Conservation (phyloP, 1,140 invertebrate species). For the Brachionus sp. region DNA sequence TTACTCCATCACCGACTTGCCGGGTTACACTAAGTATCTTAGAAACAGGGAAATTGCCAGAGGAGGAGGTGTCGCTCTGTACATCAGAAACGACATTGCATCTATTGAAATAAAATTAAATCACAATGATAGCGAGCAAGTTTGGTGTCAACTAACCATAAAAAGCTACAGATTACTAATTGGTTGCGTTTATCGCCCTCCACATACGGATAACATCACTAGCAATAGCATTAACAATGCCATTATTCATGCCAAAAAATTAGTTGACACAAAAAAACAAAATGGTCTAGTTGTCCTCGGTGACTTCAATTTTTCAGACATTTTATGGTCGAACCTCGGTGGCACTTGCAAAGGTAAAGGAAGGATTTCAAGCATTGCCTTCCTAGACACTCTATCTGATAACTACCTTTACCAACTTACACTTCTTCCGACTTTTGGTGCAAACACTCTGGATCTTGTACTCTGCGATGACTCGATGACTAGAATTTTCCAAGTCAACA, state of each 20-base stretch:
- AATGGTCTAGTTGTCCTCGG: background rate
- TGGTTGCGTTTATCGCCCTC: background rate
- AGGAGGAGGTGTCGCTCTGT: background rate
- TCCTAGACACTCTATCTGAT: background rate
- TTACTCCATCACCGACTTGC: background rate
- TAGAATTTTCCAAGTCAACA: background rate
- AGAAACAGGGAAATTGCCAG: background rate
- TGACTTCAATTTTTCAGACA: background rate
- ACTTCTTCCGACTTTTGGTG: background rate
- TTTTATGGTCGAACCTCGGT: background rate
- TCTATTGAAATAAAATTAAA: background rate
- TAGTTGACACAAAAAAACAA: background rate
- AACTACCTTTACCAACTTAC: background rate
- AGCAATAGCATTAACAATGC: background rate
- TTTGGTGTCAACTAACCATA: background rate
- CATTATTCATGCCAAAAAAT: background rate
- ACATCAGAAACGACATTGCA: background rate
- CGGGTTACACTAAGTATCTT: background rate
- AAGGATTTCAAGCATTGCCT: background rate
- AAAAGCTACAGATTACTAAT: background rate
- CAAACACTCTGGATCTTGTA: background rate
- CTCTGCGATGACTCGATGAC: background rate
- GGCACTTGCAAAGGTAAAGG: background rate
- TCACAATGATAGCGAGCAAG: background rate
- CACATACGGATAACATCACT: background rate